Evolutionary conservation across 64 coral and sea anemone species (phyloP).

Genomic region (Montipora sp.): DNA sequence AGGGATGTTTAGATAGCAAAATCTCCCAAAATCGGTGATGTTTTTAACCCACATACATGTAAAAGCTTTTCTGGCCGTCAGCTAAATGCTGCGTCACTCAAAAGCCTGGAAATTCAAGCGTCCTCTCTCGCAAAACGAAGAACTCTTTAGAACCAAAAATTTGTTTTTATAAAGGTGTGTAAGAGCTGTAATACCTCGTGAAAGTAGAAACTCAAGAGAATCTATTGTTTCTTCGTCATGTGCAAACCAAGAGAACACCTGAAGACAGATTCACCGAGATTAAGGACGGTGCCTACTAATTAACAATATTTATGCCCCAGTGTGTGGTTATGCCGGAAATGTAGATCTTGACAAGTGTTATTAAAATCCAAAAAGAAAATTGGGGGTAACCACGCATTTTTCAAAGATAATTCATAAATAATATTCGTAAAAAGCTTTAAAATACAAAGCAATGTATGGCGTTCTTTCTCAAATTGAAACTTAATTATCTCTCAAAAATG

Average conservation of each 20-base stretch:
- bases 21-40: not conserved
- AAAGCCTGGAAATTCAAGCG: not conserved
- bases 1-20: not conserved
- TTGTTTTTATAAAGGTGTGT: not conserved
- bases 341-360: too few species aligned
- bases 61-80: not conserved
- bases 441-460: too few species aligned
- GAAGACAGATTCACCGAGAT: too few species aligned
- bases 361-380: too few species aligned
- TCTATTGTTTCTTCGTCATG: not conserved
- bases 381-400: too few species aligned
- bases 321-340: too few species aligned
- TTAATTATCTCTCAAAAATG: too few species aligned
- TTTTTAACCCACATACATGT: not conserved
- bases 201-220: not conserved
- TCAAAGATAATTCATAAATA: too few species aligned
- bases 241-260: not conserved
- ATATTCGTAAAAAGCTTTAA: too few species aligned
- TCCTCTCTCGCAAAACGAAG: not conserved
- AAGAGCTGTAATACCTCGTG: not conserved
- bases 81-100: not conserved
- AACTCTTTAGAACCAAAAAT: not conserved
- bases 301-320: too few species aligned
- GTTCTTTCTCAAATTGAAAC: too few species aligned
- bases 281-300: too few species aligned